Percentiles rank a stretch among this genome's conserved stretches.
These are phyloP conservation scores for Miltochrista miniata DNA, from an alignment of 2,888 invertebrate species.

Conservation along the genomic window DNA sequence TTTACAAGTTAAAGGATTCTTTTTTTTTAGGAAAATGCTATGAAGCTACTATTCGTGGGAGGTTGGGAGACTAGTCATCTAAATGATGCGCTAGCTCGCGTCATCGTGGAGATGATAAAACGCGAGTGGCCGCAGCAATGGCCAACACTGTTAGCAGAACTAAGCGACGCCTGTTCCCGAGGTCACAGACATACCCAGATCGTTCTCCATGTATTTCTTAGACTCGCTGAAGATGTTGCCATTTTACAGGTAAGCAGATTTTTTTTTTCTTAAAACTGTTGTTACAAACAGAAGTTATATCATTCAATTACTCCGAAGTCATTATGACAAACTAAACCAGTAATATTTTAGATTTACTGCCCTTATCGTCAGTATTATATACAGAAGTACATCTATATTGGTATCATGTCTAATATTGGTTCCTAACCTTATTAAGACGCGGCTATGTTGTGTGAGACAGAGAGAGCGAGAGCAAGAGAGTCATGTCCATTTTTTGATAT, in stretches of 20 bases:
- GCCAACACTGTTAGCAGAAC: constrained; percentile 92
- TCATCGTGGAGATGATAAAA: constrained; percentile 98
- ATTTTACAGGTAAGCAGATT: constrained; percentile 87
- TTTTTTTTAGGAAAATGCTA: constrained; percentile 89
- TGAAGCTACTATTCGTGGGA: constrained; percentile 92
- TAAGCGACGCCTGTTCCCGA: constrained; percentile 91
- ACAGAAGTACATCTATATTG: too few species aligned
- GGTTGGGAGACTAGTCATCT: constrained; percentile 89
- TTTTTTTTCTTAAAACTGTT: too few species aligned
- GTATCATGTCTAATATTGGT: too few species aligned
- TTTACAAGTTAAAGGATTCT: neutral
- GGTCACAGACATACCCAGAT: constrained; percentile 96
- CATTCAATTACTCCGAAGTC: too few species aligned
- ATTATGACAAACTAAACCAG: too few species aligned
- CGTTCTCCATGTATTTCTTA: constrained; percentile 93
- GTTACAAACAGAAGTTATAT: too few species aligned
- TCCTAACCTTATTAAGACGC: too few species aligned
- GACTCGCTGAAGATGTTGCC: constrained; percentile 97
- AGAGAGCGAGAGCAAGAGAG: too few species aligned
- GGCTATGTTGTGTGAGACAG: too few species aligned
- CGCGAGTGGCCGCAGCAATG: constrained; percentile 99
- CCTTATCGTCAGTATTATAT: too few species aligned
- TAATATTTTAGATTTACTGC: too few species aligned
- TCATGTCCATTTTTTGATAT: too few species aligned
- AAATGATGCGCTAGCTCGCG: constrained; percentile 93